Conservation (phyloP, 2,888 invertebrate genomes). For the Drepanosiphum platanoidis region DNA sequence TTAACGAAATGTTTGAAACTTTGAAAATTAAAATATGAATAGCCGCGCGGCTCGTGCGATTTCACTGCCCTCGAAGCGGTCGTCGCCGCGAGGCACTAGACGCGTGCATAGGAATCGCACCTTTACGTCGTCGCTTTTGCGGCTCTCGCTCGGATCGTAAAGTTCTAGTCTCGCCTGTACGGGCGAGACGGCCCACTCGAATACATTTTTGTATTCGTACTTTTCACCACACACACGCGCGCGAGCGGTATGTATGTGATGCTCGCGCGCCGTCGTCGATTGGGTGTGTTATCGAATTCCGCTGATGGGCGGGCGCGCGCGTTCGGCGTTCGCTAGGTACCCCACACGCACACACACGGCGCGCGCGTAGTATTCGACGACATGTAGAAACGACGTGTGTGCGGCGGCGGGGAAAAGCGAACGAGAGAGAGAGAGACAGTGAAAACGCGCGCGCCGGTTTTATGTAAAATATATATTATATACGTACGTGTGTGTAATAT, state of each 20-base stretch:
- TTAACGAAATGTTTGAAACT: too few relatives aligned
- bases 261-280: slow-evolving; percentile 37
- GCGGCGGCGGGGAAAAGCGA: background rate
- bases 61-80: too few relatives aligned
- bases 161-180: background rate
- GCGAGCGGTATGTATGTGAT: background rate
- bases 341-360: background rate
- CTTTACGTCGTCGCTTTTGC: background rate
- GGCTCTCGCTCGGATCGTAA: background rate
- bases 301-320: slow-evolving; percentile 41
- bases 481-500: background rate
- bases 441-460: too few relatives aligned
- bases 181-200: background rate
- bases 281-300: slow-evolving; percentile 55
- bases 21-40: too few relatives aligned
- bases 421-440: too few relatives aligned
- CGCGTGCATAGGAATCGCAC: background rate
- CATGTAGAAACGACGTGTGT: background rate
- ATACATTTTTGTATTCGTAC: slow-evolving; percentile 53
- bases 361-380: background rate
- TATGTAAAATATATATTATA: background rate
- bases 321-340: background rate
- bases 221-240: slow-evolving; percentile 39
- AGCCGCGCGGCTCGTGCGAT: too few relatives aligned
- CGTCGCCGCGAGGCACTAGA: background rate